Evolutionary conservation across 2,113 vertebrate genomes (phyloP).

Genomic region (Ovis aries): DNA sequence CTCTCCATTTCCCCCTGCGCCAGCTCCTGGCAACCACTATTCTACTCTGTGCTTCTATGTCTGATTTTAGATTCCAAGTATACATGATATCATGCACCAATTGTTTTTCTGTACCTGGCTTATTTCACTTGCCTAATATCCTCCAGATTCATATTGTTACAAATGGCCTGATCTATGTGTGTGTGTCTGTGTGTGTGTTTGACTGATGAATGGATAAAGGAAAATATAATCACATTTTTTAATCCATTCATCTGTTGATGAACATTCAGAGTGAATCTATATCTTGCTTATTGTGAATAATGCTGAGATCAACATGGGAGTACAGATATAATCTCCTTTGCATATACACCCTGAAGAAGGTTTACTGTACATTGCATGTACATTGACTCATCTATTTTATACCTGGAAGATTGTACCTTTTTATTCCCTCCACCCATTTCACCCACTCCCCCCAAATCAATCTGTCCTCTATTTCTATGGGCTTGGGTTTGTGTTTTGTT

Average conservation of each 20-base stretch:
- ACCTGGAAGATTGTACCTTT: not conserved
- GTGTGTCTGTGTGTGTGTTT: not conserved
- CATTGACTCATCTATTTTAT: not conserved
- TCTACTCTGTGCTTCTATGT: not conserved
- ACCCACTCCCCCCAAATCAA: not conserved
- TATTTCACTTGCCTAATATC: not conserved
- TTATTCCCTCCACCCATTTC: not conserved
- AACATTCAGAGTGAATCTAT: not conserved
- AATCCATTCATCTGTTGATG: not conserved
- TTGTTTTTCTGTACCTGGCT: not conserved
- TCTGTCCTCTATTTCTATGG: not conserved
- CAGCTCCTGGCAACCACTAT: not conserved
- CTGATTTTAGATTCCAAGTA: not conserved
- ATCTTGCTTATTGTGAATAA: not conserved
- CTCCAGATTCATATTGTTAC: not conserved
- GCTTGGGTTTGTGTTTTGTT: not conserved
- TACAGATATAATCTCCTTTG: not conserved
- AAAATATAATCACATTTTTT: not conserved
- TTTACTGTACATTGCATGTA: not conserved
- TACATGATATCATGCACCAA: not conserved
- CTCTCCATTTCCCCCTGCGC: not conserved
- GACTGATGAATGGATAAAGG: not conserved
- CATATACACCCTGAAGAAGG: not conserved
- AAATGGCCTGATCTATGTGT: not conserved
- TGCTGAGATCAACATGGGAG: not conserved